phyloP scores from a whole-genome alignment of 2,797 vertebrate genomes.

The Centroberyx gerrardi region DNA sequence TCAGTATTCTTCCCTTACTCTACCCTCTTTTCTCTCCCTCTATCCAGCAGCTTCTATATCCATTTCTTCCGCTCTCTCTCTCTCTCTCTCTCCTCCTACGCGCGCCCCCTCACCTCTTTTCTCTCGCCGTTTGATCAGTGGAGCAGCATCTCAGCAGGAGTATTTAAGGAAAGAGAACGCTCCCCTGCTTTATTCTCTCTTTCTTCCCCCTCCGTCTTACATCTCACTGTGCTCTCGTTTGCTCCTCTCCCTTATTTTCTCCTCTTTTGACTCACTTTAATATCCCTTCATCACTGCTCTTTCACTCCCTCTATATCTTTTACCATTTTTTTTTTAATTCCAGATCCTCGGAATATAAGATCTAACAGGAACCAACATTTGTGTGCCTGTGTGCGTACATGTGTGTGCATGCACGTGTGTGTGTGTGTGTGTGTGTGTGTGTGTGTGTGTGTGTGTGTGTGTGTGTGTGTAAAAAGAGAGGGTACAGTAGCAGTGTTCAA shows the following conservation, averaged over 20 bases:
- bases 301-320: slow-evolving; percentile 25
- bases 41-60: slow-evolving; percentile 48
- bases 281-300: slow-evolving; percentile 46
- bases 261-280: slow-evolving; percentile 44
- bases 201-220: slow-evolving; percentile 44
- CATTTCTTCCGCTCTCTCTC: slow-evolving; percentile 53
- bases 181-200: slow-evolving; percentile 50
- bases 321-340: slow-evolving; percentile 13
- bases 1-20: slow-evolving; percentile 22
- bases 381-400: slow-evolving; percentile 2
- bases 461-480: slow-evolving; percentile 37
- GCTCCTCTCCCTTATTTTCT: slow-evolving; percentile 49
- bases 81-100: slow-evolving; percentile 55
- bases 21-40: slow-evolving; percentile 32
- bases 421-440: slow-evolving; percentile 35
- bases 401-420: background rate
- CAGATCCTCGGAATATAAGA: slow-evolving; percentile 29
- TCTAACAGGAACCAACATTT: slow-evolving; percentile 29
- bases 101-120: slow-evolving; percentile 72
- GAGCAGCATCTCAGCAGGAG: slow-evolving; percentile 73
- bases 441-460: background rate
- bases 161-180: slow-evolving; percentile 74
- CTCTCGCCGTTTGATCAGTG: slow-evolving; percentile 74
- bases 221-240: slow-evolving; percentile 48
- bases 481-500: slow-evolving; percentile 58